A percentile compares a stretch with the other conserved stretches of the same genome.
Conservation (phyloP, 2,888 invertebrate genomes). For the Pseudococcus longispinus region DNA sequence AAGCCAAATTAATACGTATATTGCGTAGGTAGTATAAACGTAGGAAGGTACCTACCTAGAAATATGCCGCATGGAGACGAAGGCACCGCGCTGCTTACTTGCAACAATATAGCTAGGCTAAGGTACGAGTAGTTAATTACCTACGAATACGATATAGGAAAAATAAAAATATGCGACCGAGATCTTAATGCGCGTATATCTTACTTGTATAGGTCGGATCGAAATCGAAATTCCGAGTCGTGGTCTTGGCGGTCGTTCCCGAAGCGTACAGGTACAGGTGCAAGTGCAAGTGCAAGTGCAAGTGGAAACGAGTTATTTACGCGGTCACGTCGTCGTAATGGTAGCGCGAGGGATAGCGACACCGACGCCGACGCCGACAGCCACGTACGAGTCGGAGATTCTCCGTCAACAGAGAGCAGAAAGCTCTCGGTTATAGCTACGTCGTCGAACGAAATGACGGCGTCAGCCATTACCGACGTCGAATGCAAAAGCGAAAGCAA, state of each 20-base stretch:
- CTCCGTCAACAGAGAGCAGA: background rate
- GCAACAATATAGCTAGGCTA: no score
- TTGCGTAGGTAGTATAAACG: no score
- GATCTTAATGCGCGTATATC: slow-evolving; percentile 32
- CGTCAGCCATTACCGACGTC: background rate
- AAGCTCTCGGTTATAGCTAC: background rate
- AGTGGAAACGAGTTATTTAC: background rate
- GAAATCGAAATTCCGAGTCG: background rate
- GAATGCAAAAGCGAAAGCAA: slow-evolving; percentile 51
- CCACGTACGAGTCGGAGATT: background rate
- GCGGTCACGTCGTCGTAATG: no score
- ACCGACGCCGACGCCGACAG: no score
- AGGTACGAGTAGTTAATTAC: no score
- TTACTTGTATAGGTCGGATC: slow-evolving; percentile 45
- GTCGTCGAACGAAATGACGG: background rate
- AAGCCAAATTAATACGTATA: no score
- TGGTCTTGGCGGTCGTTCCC: background rate
- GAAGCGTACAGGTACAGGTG: background rate
- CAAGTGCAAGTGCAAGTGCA: background rate
- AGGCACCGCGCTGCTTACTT: no score
- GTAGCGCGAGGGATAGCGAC: no score
- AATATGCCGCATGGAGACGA: no score
- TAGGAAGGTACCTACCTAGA: no score
- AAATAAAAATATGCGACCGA: background rate
- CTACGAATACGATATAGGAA: background rate